phyloP scores from a whole-genome alignment of 92 coral and sea anemone species.

The Palythoa grandiflora region DNA sequence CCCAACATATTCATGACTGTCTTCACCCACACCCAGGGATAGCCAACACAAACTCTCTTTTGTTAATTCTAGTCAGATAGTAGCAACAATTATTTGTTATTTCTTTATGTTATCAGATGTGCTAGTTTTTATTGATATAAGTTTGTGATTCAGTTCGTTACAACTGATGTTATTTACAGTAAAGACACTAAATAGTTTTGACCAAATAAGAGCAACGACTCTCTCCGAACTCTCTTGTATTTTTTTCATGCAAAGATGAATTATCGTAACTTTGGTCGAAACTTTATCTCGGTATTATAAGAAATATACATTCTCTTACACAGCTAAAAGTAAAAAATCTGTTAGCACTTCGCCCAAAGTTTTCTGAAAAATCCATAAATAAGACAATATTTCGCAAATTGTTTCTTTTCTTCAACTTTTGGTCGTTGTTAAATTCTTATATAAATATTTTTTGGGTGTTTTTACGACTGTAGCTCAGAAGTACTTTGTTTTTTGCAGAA shows the following conservation, averaged over 20 bases:
- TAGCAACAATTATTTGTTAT: not conserved
- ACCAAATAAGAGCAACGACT: not conserved
- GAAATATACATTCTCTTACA: not conserved
- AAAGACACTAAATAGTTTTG: not conserved
- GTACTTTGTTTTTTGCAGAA: not conserved
- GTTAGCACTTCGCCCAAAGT: no score
- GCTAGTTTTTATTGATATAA: not conserved
- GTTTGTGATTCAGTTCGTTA: conserved; percentile 35
- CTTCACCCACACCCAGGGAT: no score
- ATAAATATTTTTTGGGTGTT: not conserved
- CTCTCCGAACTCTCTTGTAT: not conserved
- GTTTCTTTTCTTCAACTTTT: not conserved
- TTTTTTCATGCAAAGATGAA: no score
- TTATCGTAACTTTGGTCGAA: no score
- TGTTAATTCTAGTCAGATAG: not conserved
- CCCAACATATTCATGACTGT: not conserved
- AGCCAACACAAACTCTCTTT: not conserved
- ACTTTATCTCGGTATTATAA: no score
- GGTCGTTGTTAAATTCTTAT: not conserved
- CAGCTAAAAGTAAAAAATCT: not conserved
- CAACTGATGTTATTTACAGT: not conserved
- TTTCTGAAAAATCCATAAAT: no score
- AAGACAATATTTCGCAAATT: no score
- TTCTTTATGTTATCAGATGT: not conserved
- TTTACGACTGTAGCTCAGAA: not conserved